Percentiles rank a stretch among this genome's conserved stretches.
phyloP scores from a whole-genome alignment of 1,140 invertebrate species.

The Popillia japonica region DNA sequence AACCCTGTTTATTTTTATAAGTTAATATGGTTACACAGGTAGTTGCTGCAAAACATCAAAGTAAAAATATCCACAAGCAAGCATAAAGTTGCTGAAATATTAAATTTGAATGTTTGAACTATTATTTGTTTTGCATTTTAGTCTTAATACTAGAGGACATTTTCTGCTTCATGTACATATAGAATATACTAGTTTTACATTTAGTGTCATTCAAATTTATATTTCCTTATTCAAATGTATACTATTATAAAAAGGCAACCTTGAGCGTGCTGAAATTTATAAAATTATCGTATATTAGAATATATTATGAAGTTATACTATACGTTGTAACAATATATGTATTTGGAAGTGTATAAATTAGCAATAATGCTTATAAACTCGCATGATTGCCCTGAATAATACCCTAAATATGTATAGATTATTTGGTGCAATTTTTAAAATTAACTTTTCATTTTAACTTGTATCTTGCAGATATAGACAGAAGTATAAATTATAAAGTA shows the following conservation, averaged over 20 bases:
- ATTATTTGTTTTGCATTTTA: too few relatives aligned
- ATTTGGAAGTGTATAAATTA: neutral
- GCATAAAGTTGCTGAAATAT: too few relatives aligned
- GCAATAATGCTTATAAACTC: slow-evolving; percentile 11
- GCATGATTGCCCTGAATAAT: neutral
- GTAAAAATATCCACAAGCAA: too few relatives aligned
- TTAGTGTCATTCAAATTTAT: neutral
- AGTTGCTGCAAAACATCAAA: too few relatives aligned
- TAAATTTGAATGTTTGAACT: too few relatives aligned
- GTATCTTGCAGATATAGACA: neutral
- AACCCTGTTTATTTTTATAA: too few relatives aligned
- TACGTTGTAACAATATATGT: neutral
- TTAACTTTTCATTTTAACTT: neutral
- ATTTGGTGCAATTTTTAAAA: neutral
- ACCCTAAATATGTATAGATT: neutral
- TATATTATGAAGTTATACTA: neutral
- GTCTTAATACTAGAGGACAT: too few relatives aligned
- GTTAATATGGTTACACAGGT: too few relatives aligned
- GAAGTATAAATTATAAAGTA: too few relatives aligned
- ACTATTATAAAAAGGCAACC: slow-evolving; percentile 47
- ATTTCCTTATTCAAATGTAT: neutral
- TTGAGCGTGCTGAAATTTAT: slow-evolving; percentile 48
- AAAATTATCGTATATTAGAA: neutral
- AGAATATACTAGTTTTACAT: too few relatives aligned
- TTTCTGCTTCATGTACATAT: too few relatives aligned